Evolutionary conservation across 2,113 vertebrate species (phyloP).

Genomic region (Bubo scandiacus): DNA sequence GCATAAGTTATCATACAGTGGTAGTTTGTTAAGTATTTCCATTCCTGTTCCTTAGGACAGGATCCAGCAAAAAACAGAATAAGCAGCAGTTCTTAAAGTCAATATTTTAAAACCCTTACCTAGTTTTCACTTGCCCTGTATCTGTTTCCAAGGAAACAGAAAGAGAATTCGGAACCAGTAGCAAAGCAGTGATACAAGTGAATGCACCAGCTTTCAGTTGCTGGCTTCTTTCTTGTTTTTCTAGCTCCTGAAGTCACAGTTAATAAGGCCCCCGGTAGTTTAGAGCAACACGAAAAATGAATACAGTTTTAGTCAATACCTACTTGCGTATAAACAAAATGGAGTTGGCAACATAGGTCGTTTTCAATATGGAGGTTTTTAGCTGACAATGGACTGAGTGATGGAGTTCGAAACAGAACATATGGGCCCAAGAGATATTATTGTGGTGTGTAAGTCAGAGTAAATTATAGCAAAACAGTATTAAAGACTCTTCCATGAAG

Average conservation of each 20-base stretch:
- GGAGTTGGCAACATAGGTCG: background rate
- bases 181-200: background rate
- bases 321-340: background rate
- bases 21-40: background rate
- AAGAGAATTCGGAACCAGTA: background rate
- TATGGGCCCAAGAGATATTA: background rate
- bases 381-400: background rate
- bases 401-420: background rate
- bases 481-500: background rate
- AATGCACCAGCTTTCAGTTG: background rate
- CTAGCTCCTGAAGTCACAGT: background rate
- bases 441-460: background rate
- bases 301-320: background rate
- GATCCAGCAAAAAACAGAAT: background rate
- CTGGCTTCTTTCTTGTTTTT: background rate
- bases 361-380: background rate
- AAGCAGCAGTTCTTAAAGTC: conserved; percentile 16
- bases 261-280: background rate
- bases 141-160: conserved; percentile 63
- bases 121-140: background rate
- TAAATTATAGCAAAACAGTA: background rate
- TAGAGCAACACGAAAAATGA: background rate
- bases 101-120: conserved; percentile 28
- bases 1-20: accelerated
- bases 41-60: background rate